phyloP scores from a whole-genome alignment of 2,797 vertebrate species.

The Tamandua tetradactyla region DNA sequence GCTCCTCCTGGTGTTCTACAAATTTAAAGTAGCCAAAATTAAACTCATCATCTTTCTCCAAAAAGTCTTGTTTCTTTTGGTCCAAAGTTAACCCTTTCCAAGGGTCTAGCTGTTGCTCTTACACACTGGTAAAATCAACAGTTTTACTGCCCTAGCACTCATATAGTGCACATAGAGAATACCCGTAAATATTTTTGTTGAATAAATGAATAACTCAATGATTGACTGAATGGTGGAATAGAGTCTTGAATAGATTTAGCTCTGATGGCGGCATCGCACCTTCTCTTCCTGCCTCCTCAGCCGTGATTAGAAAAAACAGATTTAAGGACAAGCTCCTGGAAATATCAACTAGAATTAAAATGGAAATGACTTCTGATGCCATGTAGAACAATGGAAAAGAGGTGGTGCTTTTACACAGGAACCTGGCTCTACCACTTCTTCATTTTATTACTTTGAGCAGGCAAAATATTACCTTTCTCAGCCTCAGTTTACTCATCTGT shows the following conservation, averaged over 20 bases:
- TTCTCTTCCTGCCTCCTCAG: constrained; percentile 15
- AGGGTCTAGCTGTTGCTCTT: constrained; percentile 18
- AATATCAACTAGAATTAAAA: constrained; percentile 37
- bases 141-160: background rate
- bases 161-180: background rate
- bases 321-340: constrained; percentile 16
- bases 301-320: constrained; percentile 42
- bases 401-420: background rate
- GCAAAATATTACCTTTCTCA: background rate
- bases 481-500: constrained; percentile 41
- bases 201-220: constrained; percentile 48
- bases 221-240: background rate
- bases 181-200: constrained; percentile 36
- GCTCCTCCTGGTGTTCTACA: constrained; percentile 4
- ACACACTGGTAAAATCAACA: constrained; percentile 8
- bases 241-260: constrained; percentile 21
- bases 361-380: background rate
- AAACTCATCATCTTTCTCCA: constrained; percentile 39
- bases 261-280: background rate
- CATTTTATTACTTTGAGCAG: background rate
- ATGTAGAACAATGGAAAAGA: background rate
- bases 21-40: constrained; percentile 52
- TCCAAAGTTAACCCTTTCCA: constrained; percentile 44
- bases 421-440: background rate
- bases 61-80: constrained; percentile 27